Base-by-base conservation (phyloP, 92 coral and sea anemone genomes). In the Galaxea fascicularis region DNA sequence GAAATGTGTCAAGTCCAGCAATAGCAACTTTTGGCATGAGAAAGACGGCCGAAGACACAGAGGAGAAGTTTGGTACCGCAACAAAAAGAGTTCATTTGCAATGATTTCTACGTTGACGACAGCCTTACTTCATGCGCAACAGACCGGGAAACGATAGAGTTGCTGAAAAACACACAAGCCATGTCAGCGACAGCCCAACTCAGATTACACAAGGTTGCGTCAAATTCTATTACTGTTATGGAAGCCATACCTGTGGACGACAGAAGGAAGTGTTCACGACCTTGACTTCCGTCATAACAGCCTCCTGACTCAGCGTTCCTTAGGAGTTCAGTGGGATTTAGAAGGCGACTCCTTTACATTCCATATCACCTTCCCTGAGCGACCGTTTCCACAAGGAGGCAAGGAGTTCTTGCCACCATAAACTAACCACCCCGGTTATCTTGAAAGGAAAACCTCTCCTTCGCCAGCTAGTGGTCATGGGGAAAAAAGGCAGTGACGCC, bases 151-250 rank as follows among this genome's bases (percentile, higher is more conserved):
- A 85, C 87, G 8, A 79, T 89, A n/a, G 58, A 65, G 29, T 28
- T 89, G 31, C 77, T 90, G 25, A 67, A 81, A 44, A 54, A 26
- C 65, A 60, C 87, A 4, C 90, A 90, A 75, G 80, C 89, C 29
- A 64, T 59, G 29, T 76, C 79, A 20, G 84, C 84, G 20, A 74
- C 82, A 4, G 84, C 86, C 24, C 77, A 76, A n/a, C 89, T 1
- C 88, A n/a, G n/a, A n/a, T n/a, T n/a, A n/a, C n/a, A n/a, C n/a
- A n/a, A n/a, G n/a, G n/a, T n/a, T n/a, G n/a, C 72, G 12, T 90
- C 88, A 24, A 89, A 89, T 53, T 85, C 84, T 0, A 46, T 79
- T 16, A 39, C 78, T 3, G 89, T 85, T 10, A 80, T 89, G 87
- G 74, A 90, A 77, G 90, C 90, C 8, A 52, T 90, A 13, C 90